A percentile compares a stretch with the other conserved stretches of the same genome.
Conservation (phyloP, 2,888 invertebrate species). For the Ophioninae sp. region DNA sequence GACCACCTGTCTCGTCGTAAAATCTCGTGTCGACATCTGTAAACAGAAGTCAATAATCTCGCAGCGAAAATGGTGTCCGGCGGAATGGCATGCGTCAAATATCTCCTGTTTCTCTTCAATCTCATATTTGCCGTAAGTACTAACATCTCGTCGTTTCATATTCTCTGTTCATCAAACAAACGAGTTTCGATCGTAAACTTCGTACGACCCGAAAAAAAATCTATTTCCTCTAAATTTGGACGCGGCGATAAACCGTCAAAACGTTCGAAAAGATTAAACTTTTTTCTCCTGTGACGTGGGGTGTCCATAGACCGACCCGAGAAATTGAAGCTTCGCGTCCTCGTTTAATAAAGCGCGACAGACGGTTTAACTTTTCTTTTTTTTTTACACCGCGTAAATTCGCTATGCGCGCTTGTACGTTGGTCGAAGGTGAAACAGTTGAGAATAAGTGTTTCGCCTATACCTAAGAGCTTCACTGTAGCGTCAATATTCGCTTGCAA, state of each 20-base stretch:
- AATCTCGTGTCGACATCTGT: slow-evolving; percentile 6
- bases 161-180: background rate
- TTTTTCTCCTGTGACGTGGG: slow-evolving; percentile 4
- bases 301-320: background rate
- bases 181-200: too few species aligned
- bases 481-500: slow-evolving; percentile 12
- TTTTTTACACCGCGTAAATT: slow-evolving; percentile 11
- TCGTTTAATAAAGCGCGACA: slow-evolving; percentile 20
- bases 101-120: slow-evolving; percentile 93
- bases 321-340: slow-evolving; percentile 17
- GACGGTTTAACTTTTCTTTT: background rate
- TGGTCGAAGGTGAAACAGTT: slow-evolving; percentile 36
- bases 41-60: slow-evolving; percentile 24
- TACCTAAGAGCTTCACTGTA: background rate
- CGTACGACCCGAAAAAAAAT: too few species aligned
- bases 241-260: too few species aligned
- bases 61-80: slow-evolving; percentile 87
- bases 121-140: slow-evolving; percentile 91
- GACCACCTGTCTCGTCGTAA: background rate
- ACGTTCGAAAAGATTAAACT: background rate
- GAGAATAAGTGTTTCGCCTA: background rate
- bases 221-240: too few species aligned
- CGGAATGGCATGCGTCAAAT: slow-evolving; percentile 94
- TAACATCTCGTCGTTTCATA: background rate
- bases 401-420: background rate